These are phyloP conservation scores for Pseudochirops corinnae DNA, from an alignment of 2,797 vertebrate genomes.

Conservation along the genomic window DNA sequence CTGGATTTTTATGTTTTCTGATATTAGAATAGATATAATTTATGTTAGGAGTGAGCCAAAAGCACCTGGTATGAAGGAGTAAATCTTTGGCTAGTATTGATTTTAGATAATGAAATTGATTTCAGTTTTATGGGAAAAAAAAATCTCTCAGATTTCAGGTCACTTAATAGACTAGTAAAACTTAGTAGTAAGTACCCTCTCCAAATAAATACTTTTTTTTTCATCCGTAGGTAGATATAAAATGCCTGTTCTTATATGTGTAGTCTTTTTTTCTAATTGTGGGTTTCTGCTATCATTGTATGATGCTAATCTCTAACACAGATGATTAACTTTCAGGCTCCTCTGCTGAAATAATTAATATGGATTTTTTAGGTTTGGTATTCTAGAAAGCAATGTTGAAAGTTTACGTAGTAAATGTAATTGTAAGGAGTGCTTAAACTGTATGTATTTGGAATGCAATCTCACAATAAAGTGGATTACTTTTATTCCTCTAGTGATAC, in stretches of 20 bases:
- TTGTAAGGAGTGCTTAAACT: background rate
- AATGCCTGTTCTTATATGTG: background rate
- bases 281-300: background rate
- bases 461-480: background rate
- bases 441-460: background rate
- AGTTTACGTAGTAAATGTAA: background rate
- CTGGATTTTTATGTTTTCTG: background rate
- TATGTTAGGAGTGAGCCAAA: background rate
- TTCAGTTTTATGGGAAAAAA: background rate
- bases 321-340: background rate
- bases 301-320: background rate
- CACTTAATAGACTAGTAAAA: background rate
- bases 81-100: background rate
- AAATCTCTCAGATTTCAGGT: background rate
- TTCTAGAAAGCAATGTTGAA: background rate
- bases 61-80: background rate
- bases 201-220: background rate
- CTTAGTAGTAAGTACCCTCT: background rate
- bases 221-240: background rate
- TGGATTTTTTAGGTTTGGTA: background rate
- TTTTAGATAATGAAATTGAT: background rate
- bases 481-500: background rate
- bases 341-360: background rate
- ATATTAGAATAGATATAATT: background rate
- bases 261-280: background rate